These are phyloP conservation scores for Alcedo atthis DNA, from an alignment of 2,797 vertebrate species.

Conservation along the genomic window DNA sequence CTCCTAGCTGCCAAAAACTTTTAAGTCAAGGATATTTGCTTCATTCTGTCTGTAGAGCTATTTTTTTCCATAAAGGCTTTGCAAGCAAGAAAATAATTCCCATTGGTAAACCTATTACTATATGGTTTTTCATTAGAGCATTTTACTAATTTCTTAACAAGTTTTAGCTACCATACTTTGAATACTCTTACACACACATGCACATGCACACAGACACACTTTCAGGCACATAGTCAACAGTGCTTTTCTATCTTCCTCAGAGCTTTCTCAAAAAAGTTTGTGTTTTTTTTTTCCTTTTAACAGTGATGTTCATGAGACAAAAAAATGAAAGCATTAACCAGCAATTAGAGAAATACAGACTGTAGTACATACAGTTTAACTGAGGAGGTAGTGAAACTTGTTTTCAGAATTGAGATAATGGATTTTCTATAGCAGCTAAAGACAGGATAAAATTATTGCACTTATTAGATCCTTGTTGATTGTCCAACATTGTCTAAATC, in stretches of 20 bases:
- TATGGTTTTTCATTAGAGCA: not conserved
- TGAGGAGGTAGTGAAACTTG: conserved; percentile 32
- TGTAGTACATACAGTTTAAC: conserved; percentile 22
- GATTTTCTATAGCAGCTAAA: conserved; percentile 43
- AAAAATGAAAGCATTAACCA: conserved; percentile 45
- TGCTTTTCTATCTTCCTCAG: conserved; percentile 35
- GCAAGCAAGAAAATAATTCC: conserved; percentile 57
- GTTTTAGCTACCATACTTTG: not conserved
- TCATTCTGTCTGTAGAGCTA: conserved; percentile 58
- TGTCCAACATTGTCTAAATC: conserved; percentile 59
- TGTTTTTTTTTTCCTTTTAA: conserved; percentile 25
- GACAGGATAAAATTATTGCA: conserved; percentile 39
- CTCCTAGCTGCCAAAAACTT: conserved; percentile 69
- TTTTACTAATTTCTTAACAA: conserved; percentile 30
- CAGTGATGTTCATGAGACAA: not conserved
- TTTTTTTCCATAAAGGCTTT: conserved; percentile 52
- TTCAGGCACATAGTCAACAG: not conserved
- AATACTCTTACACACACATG: not conserved
- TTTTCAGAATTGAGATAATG: conserved; percentile 40
- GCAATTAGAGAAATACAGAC: conserved; percentile 52
- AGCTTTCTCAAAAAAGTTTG: conserved; percentile 22
- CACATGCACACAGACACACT: not conserved
- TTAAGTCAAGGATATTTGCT: conserved; percentile 67
- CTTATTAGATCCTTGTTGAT: conserved; percentile 37
- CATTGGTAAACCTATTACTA: conserved; percentile 20